Base-by-base conservation (phyloP, 2,888 invertebrate genomes). In the Nomada ruficornis region DNA sequence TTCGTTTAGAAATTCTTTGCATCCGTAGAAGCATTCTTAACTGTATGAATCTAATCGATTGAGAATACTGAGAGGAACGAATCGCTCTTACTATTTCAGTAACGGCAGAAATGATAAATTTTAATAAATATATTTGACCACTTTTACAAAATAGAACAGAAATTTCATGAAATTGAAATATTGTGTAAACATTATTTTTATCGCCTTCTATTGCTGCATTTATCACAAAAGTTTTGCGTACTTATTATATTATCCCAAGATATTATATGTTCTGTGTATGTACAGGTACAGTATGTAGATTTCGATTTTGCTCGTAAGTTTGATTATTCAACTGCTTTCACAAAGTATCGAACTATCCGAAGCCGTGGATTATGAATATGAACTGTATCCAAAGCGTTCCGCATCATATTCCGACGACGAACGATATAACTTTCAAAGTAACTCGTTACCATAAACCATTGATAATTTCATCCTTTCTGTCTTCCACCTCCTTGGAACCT, bases 381-480 rank as follows among this genome's bases (percentile, higher is more conserved):
- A 72, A 47, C n/a, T 36, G 47, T 44, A 71, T 76, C 63, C 54
- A 72, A 63, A 75, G 71, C 71, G 52, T 57, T 54, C 15, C 71
- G 23, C 67, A 29, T 70, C 60, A 57, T 72, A 70, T 62, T 59
- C 59, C 44, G 11, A 18, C 59, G 60, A 59, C 23, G 72, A 72
- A 68, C 71, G 75, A 80, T 80, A 68, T 71, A 71, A 82, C 71
- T 80, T 80, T 72, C 68, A 68, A 72, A 71, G 63, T 57, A 54
- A 71, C 67, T 54, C 62, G 67, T 65, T 52, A 68, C 81, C 60
- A 70, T 65, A 20, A 57, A 65, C 50, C 80, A 11, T 3, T 20
- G 47, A 54, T 57, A 62, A 68, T 75, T 63, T 55, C n/a, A 50
- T 67, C n/a, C 10, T 20, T 36, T 13, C 29, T 36, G 11, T 29